Evolutionary conservation across 2,888 invertebrate genomes (phyloP), one percentile per base, ranked within the genome.

Genomic region (Malthinus flaveolus): DNA sequence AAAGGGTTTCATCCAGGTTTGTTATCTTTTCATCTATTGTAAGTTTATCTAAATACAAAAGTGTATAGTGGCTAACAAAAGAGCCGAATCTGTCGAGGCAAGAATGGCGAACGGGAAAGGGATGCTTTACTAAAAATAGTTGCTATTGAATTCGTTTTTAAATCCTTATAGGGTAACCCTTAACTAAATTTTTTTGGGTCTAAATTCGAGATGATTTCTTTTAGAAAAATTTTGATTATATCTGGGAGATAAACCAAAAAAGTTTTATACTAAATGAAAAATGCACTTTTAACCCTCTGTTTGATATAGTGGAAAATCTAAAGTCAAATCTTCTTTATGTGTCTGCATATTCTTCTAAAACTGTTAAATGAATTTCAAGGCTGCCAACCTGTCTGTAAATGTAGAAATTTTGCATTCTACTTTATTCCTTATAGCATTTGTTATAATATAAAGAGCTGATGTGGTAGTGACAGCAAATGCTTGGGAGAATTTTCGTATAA

Each of bases 1-100:
- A 72, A 72, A 72, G 70, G 73, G 72, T 72, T 73, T 70, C 32
- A 51, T 56, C 63, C 49, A 36, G 66, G 67, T 68, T 72, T 72
- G 71, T 72, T 68, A 69, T 64, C 66, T 65, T 69, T 68, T 62
- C 56, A 63, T 68, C 67, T 65, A 62, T 67, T 70, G 67, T 62
- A 49, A 64, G 64, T 64, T 60, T 67, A 67, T 65, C 67, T 63
- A 66, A 65, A 67, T 66, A 68, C 64, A 68, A 68, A 68, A 70
- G 67, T 66, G 59, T 46, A 62, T 66, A 66, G 65, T 70, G 62
- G 64, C 62, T 62, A 64, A 70, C 53, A 60, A 56, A 23, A 56
- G 56, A 56, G 49, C 42, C 52, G 53, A 58, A 62, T 55, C 53
- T 44, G 51, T 34, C 7, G 33, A 58, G 53, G 45, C 44, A 65